Evolutionary conservation across 2,888 invertebrate species (phyloP).

Genomic region (Tenthredo mesomela): DNA sequence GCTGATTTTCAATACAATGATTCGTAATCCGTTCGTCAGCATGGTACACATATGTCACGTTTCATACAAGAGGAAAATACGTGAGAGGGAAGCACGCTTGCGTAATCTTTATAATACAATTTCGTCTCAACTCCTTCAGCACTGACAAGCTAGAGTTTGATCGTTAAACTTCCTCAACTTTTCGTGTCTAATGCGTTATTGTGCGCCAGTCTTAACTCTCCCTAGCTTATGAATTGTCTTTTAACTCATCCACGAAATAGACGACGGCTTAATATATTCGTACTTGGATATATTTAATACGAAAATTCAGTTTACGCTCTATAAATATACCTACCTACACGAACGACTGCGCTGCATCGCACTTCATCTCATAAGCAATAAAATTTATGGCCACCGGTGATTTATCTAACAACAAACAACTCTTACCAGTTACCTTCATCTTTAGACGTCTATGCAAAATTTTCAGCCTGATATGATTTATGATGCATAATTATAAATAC

Average conservation of each 20-base stretch:
- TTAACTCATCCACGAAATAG: slow-evolving; percentile 10
- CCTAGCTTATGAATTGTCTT: slow-evolving; percentile 38
- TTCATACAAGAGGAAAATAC: neutral
- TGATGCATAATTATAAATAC: slow-evolving; percentile 7
- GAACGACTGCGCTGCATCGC: neutral
- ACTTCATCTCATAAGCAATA: neutral
- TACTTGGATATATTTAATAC: slow-evolving; percentile 37
- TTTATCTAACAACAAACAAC: slow-evolving; percentile 19
- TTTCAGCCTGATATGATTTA: neutral
- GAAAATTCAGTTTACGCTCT: slow-evolving; percentile 33
- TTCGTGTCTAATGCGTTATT: slow-evolving; percentile 10
- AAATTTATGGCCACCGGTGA: slow-evolving; percentile 6
- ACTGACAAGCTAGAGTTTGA: slow-evolving; percentile 35
- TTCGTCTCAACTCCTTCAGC: neutral
- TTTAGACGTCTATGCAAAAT: neutral
- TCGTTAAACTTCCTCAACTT: slow-evolving; percentile 32
- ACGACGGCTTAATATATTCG: slow-evolving; percentile 32
- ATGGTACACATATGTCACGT: neutral
- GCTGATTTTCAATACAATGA: neutral
- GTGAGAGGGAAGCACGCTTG: neutral
- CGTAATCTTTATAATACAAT: slow-evolving; percentile 15
- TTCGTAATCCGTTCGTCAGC: neutral
- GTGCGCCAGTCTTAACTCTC: neutral
- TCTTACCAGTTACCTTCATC: neutral
- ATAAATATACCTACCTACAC: slow-evolving; percentile 4